Evolutionary conservation across 92 coral and sea anemone species (phyloP), one percentile per base, ranked within the genome.

Genomic region (Micromussa lordhowensis): DNA sequence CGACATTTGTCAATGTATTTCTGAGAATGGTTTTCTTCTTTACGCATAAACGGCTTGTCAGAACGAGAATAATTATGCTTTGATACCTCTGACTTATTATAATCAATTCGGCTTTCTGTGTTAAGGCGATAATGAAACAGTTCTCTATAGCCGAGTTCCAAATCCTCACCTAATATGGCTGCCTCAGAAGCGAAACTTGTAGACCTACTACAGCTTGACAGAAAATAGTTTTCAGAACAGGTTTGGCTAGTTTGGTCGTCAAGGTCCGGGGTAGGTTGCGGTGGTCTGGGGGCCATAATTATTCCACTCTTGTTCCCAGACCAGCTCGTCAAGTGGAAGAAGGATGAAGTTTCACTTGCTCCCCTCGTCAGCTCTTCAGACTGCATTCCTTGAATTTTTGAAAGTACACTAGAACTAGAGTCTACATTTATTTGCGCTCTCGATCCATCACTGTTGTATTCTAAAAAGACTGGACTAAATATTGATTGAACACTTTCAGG

Each of bases 311-410:
- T 68, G 86, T 51, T 70, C 22, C 77, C 76, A 61, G 48, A 14
- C 76, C 44, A 79, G 22, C 77, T 83, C 69, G 87, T 83, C 36
- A 71, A 73, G 34, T 72, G 79, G 34, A 72, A 83, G 53, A 72
- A 54, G 54, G 61, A 54, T 12, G 30, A 55, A 15, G 32, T 7
- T 31, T 84, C 69, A 10, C 49, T 24, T 55, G 19, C 30, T 54
- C 58, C 35, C 15, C 51, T 73, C 8, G 10, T 4, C 48, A 31
- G 57, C 31, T 68, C 85, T n/a, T 30, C 21, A 28, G n/a, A 24
- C 21, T 5, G 36, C 54, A n/a, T 48, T 81, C 4, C 21, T 28
- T 66, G 75, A 40, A 17, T 18, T 44, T 66, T 26, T 19, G 68
- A 30, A 49, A 34, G 63, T 70, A 2, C 14, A 72, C 70, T 21